Evolutionary conservation across 2,888 invertebrate genomes (phyloP).

Genomic region (Drosophila yooni): DNA sequence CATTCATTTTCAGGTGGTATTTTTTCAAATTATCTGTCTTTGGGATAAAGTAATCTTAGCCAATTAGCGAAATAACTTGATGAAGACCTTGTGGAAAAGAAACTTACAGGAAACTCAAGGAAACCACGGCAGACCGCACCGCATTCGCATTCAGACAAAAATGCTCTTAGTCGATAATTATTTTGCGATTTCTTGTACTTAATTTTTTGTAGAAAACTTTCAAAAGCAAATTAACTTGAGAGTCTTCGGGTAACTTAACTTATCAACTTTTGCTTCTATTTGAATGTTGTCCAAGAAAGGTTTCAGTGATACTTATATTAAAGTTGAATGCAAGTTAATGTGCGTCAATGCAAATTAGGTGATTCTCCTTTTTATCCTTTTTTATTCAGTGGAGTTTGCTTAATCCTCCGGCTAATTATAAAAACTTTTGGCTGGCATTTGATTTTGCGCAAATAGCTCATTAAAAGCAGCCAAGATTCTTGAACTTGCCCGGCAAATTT

Average conservation of each 20-base stretch:
- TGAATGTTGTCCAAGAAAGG: neutral
- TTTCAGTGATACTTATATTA: neutral
- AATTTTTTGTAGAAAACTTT: neutral
- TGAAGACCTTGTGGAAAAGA: neutral
- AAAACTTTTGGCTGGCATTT: conserved; percentile 44
- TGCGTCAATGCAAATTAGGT: neutral
- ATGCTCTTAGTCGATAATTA: neutral
- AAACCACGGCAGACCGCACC: neutral
- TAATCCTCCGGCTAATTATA: conserved; percentile 48
- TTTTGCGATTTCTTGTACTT: neutral
- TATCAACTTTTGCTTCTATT: neutral
- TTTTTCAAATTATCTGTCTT: neutral
- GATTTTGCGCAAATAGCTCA: conserved; percentile 64
- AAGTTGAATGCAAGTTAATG: neutral
- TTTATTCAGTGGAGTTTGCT: neutral
- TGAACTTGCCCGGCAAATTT: conserved; percentile 56
- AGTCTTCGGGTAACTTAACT: neutral
- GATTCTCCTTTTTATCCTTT: neutral
- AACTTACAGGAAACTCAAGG: conserved; percentile 9
- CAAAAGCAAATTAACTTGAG: neutral
- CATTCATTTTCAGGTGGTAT: neutral
- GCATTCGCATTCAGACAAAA: neutral
- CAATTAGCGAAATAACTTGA: conserved; percentile 57
- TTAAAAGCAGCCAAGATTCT: conserved; percentile 60
- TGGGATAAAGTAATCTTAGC: conserved; percentile 29